phyloP scores from a whole-genome alignment of 2,113 vertebrate genomes.

The Sylvilagus bachmani region DNA sequence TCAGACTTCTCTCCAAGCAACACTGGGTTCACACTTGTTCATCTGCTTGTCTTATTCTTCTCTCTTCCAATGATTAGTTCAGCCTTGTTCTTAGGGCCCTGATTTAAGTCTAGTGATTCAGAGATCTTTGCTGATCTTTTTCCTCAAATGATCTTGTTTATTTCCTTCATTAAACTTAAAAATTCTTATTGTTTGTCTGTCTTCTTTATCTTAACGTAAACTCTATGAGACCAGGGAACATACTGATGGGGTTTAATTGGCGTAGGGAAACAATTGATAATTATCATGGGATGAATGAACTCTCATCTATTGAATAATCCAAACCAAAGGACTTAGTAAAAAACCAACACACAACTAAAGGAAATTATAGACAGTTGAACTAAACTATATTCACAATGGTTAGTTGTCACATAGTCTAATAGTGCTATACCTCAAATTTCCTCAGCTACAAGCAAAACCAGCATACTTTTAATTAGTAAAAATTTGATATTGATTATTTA shows the following conservation, averaged over 20 bases:
- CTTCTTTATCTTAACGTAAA: not conserved
- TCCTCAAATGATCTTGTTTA: not conserved
- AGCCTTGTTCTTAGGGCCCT: not conserved
- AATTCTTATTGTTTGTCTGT: not conserved
- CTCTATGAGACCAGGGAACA: not conserved
- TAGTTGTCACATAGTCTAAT: not conserved
- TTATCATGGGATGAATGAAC: not conserved
- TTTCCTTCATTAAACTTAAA: not conserved
- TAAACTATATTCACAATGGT: not conserved
- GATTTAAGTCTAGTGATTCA: not conserved
- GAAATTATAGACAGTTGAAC: not conserved
- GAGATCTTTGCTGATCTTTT: not conserved
- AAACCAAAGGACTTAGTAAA: not conserved
- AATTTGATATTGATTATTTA: constrained; percentile 5
- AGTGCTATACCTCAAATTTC: not conserved
- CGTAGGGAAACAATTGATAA: not conserved
- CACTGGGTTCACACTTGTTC: not conserved
- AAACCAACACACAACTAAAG: not conserved
- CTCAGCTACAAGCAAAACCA: not conserved
- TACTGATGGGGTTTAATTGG: not conserved
- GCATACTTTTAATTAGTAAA: not conserved
- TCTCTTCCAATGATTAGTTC: not conserved
- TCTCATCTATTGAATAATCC: not conserved
- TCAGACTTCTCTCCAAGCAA: not conserved
- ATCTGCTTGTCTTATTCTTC: not conserved